Evolutionary conservation across 2,113 vertebrate genomes (phyloP).

Genomic region (Aviceda subcristata): DNA sequence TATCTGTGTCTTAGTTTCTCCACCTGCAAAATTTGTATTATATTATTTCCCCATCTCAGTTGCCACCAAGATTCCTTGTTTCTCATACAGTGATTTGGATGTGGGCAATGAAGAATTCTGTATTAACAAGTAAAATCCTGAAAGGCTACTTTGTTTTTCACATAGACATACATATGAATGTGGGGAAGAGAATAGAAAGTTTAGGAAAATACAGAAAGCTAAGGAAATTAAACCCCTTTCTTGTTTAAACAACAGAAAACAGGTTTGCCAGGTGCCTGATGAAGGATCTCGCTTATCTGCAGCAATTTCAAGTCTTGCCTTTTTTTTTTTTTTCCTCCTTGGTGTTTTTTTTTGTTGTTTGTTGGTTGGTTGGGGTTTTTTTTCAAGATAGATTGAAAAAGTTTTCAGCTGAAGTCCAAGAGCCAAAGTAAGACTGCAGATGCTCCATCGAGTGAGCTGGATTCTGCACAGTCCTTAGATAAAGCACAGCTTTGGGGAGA

Average conservation of each 20-base stretch:
- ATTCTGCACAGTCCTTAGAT: background rate
- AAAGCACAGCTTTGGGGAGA: background rate
- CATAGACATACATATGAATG: background rate
- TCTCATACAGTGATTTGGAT: background rate
- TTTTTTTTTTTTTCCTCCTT: background rate
- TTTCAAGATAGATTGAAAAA: background rate
- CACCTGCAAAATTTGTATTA: background rate
- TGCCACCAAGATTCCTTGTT: background rate
- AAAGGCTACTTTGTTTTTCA: background rate
- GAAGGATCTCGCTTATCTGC: background rate
- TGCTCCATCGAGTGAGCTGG: fast-evolving
- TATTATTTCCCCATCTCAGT: background rate
- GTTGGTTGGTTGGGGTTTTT: background rate
- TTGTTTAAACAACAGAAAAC: background rate
- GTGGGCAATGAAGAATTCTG: background rate
- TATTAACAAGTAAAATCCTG: background rate
- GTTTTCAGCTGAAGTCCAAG: background rate
- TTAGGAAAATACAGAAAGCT: background rate
- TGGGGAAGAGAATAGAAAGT: background rate
- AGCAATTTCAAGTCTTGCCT: background rate
- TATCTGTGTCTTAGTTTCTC: background rate
- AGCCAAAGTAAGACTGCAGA: background rate
- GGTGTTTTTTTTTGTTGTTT: background rate
- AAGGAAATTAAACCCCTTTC: background rate
- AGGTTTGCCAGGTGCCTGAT: background rate